phyloP scores from a whole-genome alignment of 2,113 vertebrate genomes.

The Mesitornis unicolor region DNA sequence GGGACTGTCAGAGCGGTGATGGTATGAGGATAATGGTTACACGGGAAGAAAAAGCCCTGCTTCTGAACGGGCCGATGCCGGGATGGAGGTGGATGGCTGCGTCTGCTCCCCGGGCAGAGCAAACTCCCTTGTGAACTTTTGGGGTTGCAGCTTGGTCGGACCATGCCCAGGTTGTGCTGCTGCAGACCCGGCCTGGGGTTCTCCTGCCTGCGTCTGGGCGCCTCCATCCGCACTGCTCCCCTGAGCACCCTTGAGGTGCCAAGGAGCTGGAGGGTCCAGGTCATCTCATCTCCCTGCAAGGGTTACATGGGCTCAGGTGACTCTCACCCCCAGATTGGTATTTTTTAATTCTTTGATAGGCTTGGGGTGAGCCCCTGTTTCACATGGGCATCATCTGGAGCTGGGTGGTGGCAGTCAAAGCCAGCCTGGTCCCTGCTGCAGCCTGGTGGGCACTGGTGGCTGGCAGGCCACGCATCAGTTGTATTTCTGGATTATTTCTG shows the following conservation, averaged over 20 bases:
- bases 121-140: neutral
- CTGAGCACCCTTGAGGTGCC: neutral
- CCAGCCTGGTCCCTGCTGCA: neutral
- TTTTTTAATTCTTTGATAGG: neutral
- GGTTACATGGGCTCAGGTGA: neutral
- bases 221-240: neutral
- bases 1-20: neutral
- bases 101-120: neutral
- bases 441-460: neutral
- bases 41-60: neutral
- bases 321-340: neutral
- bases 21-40: neutral
- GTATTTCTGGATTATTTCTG: neutral
- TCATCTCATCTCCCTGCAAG: neutral
- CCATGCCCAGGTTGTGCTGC: neutral
- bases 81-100: neutral
- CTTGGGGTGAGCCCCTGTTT: neutral
- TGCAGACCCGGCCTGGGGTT: neutral
- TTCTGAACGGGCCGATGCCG: neutral
- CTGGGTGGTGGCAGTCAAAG: neutral
- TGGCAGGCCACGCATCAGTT: fast-evolving
- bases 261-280: neutral
- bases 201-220: fast-evolving
- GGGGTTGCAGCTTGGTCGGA: neutral
- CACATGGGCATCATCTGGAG: too few species aligned